Percentiles rank a stretch among this genome's conserved stretches.
These are phyloP conservation scores for Lutjanus campechanus DNA, from an alignment of 2,797 vertebrate genomes.

Conservation along the genomic window DNA sequence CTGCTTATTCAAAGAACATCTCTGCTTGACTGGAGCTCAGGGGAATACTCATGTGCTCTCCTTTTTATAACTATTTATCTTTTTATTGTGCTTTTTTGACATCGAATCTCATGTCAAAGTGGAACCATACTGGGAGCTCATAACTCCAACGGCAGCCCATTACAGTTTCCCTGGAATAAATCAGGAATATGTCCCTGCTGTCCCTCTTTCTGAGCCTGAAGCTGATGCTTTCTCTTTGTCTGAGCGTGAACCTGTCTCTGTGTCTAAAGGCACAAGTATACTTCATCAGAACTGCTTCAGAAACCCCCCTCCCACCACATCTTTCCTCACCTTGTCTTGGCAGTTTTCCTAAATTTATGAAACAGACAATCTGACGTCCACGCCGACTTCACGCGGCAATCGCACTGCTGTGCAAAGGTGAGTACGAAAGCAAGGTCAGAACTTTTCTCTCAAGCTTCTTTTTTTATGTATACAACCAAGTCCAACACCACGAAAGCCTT, in stretches of 20 bases:
- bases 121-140: not conserved
- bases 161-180: not conserved
- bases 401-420: not conserved
- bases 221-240: not conserved
- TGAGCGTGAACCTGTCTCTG: not conserved
- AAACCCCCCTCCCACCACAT: not conserved
- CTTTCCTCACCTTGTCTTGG: not conserved
- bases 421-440: not conserved
- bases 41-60: not conserved
- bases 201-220: not conserved
- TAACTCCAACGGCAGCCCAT: not conserved
- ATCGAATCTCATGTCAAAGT: conserved; percentile 13
- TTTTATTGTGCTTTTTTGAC: not conserved
- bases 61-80: not conserved
- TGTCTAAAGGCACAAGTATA: not conserved
- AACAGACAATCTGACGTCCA: not conserved
- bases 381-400: not conserved
- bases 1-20: not conserved
- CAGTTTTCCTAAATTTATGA: not conserved
- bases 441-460: not conserved
- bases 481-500: not conserved
- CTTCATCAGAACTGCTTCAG: not conserved
- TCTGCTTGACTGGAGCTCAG: not conserved
- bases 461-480: not conserved
- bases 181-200: not conserved